Base-by-base conservation (phyloP, 2,888 invertebrate genomes). In the Acanthopleura granulata region DNA sequence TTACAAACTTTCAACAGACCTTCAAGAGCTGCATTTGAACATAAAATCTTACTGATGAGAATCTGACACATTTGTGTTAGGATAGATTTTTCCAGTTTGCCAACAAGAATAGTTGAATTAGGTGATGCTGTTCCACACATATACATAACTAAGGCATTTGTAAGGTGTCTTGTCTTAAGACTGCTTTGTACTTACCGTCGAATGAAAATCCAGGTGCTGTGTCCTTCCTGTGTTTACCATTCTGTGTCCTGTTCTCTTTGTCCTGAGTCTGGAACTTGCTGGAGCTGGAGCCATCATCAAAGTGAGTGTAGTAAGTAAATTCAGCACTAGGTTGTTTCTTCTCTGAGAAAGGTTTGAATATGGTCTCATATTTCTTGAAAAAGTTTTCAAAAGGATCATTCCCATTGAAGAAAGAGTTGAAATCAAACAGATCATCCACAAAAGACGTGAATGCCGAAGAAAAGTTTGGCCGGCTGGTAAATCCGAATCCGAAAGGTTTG, bases 361-460 rank as follows among this genome's bases (percentile, higher is more conserved):
- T 57, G n/a, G 18, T 57, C 57, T 57, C 57, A 57, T 57, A 57
- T 57, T 57, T 57, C 57, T 57, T 57, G 57, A 57, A 57, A 27
- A 66, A 66, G 25, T 6, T 25, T 27, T 66, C 66, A 27, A 66
- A 66, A 15, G 29, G 29, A 22, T 22, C 22, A 27, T 15, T 66
- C 16, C 66, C 66, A 27, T 27, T 66, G 66, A 82, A 83, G 66
- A 81, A 81, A 62, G 82, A 76, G 74, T 80, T 81, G 69, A 84
- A 84, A 51, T 81, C 80, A 30, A 79, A 77, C 30, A 86, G 72
- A 72, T 84, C 81, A 79, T 85, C 83, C n/a, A 86, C 82, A 80
- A 86, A 86, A 57, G 82, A 81, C 62, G 80, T 81, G 75, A 86
- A 86, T 11, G 86, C 86, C 74, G 81, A 82, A 1, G 85, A 85